Percentiles rank a stretch among this genome's conserved stretches.
These are phyloP conservation scores for Halictus quadricinctus DNA, from an alignment of 2,888 invertebrate species.

Conservation along the genomic window DNA sequence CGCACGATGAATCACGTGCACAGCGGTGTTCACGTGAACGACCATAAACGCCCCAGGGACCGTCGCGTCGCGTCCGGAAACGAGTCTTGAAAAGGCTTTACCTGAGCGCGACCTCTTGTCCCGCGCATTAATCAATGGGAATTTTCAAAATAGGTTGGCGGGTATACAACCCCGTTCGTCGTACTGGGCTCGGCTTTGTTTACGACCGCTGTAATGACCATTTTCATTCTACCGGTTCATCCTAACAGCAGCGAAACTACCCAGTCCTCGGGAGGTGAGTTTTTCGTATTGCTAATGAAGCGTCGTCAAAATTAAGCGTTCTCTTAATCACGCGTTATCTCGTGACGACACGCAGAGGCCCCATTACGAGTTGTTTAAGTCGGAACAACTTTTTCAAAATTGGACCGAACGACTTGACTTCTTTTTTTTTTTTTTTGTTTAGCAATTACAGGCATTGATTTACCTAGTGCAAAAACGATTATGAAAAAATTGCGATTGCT, in stretches of 20 bases:
- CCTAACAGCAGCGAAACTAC: constrained; percentile 84
- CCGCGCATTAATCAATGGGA: not conserved
- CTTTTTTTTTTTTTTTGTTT: too few species aligned
- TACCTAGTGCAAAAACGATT: too few species aligned
- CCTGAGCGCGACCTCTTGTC: not conserved
- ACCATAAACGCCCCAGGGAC: not conserved
- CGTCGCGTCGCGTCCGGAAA: not conserved
- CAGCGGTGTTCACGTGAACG: not conserved
- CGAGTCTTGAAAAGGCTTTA: not conserved
- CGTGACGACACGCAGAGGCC: not conserved
- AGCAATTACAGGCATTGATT: too few species aligned
- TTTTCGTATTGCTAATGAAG: not conserved
- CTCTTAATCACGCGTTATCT: not conserved
- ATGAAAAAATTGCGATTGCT: too few species aligned
- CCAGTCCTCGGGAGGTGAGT: constrained; percentile 80
- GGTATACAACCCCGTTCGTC: constrained; percentile 91
- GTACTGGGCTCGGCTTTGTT: constrained; percentile 90
- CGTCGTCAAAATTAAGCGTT: not conserved
- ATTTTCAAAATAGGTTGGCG: constrained; percentile 84
- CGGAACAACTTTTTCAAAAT: too few species aligned
- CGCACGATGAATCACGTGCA: not conserved
- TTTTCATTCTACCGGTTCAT: constrained; percentile 88
- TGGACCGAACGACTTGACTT: too few species aligned
- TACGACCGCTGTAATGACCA: constrained; percentile 89
- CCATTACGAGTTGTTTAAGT: too few species aligned